Evolutionary conservation across 2,888 invertebrate genomes (phyloP), one percentile per base, ranked within the genome.

Genomic region (Ashinkailepas kermadecensis): DNA sequence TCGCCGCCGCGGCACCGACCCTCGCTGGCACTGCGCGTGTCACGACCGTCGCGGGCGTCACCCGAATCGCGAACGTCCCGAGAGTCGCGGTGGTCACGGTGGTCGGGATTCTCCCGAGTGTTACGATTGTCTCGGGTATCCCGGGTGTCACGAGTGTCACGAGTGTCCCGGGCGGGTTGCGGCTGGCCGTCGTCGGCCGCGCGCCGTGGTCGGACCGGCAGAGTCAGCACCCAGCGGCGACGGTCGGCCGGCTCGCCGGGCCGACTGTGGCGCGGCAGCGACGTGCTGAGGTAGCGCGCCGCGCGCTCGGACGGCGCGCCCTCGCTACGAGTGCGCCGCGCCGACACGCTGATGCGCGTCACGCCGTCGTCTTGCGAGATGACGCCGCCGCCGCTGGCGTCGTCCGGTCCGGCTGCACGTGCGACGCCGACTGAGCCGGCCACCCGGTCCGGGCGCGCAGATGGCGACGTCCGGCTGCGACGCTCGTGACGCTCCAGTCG

Each of bases 21-120:
- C 56, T 74, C 74, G 74, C 74, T 74, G 56, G 74, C 74, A 18
- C 74, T 74, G 54, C 74, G 65, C 65, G 74, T 74, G 70, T 13
- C 70, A 12, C 74, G 39, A 39, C 39, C 39, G 39, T 39, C 39
- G 39, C 39, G 39, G 4, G 39, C 1, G 39, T 39, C 39, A 3
- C 39, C 39, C 39, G 4, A 39, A 39, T 11, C 59, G 59, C 59
- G 59, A 59, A 1, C 11, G 15, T 59, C 59, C 15, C 59, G 11
- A 15, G 12, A 13, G 59, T 13, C 59, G 7, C 15, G 59, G 15
- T 59, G 1, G 59, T 59, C 59, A 59, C 59, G 59, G 59, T 15
- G 1, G 59, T 59, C 59, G 15, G 12, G 12, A 13, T 11, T 15
- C 12, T 59, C 59, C 11, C 59, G 59, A 15, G 15, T 15, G 59